Conservation (phyloP, 1,140 invertebrate species). For the Meloidogyne exigua region DNA sequence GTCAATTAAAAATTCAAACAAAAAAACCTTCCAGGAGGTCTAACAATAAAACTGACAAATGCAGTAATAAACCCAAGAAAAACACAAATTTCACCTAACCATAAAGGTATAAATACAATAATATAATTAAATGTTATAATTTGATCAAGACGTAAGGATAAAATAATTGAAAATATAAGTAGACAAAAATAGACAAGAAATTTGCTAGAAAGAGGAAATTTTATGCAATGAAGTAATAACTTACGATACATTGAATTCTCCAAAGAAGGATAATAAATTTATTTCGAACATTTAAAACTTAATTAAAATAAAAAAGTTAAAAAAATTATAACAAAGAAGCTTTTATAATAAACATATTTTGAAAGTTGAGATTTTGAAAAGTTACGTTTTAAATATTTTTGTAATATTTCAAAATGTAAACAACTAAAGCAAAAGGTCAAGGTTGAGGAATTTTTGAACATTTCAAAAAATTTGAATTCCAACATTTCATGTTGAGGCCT, state of each 20-base stretch:
- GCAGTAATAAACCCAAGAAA: conserved; percentile 40
- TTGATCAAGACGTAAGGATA: conserved; percentile 37
- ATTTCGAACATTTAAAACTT: background rate
- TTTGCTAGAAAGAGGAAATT: conserved; percentile 34
- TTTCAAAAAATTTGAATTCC: too few relatives aligned
- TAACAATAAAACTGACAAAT: conserved; percentile 36
- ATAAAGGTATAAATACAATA: conserved; percentile 42
- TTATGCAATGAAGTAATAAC: background rate
- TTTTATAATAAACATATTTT: too few relatives aligned
- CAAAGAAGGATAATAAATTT: background rate
- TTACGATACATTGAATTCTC: background rate
- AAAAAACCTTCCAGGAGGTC: conserved; percentile 32
- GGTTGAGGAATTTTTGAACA: too few relatives aligned
- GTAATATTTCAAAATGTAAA: too few relatives aligned
- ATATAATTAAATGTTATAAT: conserved; percentile 30
- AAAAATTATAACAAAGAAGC: background rate
- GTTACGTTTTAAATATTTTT: too few relatives aligned
- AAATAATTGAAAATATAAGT: conserved; percentile 32
- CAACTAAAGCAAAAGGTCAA: too few relatives aligned
- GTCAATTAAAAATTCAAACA: background rate
- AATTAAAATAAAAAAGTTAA: background rate
- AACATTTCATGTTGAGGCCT: too few relatives aligned
- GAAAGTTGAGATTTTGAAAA: too few relatives aligned
- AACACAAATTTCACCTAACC: conserved; percentile 41
- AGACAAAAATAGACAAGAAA: conserved; percentile 44